Evolutionary conservation across 2,797 vertebrate genomes (phyloP).

Genomic region (Sciurus carolinensis): DNA sequence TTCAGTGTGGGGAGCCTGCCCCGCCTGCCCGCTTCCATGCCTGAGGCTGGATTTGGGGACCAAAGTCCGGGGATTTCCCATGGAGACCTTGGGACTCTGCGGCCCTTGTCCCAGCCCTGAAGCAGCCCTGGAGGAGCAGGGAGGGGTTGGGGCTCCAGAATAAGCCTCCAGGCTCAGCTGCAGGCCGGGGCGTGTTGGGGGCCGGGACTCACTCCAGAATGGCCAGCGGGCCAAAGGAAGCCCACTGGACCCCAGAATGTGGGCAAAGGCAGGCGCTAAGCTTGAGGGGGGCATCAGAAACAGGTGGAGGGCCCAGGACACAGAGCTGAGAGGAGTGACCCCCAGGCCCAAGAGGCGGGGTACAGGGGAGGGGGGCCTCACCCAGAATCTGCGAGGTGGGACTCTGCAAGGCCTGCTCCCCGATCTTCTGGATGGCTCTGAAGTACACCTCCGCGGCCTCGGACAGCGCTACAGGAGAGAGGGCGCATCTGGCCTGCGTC

Average conservation of each 20-base stretch:
- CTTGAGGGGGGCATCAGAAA: background rate
- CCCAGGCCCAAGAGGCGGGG: background rate
- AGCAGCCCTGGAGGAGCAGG: background rate
- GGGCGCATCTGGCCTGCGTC: fast-evolving
- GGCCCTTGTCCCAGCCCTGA: too few species aligned
- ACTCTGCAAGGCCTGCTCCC: constrained; percentile 93
- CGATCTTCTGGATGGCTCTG: constrained; percentile 94
- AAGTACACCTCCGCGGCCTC: constrained; percentile 95
- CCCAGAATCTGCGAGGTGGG: constrained; percentile 93
- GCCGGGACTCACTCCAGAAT: background rate
- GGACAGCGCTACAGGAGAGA: constrained; percentile 90
- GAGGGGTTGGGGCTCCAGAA: background rate
- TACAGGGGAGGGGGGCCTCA: constrained; percentile 85
- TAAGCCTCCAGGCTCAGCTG: background rate
- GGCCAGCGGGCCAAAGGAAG: background rate
- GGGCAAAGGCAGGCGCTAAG: background rate
- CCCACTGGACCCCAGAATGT: background rate
- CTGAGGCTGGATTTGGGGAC: background rate
- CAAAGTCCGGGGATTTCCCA: constrained; percentile 23
- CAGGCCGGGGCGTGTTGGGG: background rate
- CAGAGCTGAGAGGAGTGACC: background rate
- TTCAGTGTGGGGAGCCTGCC: background rate
- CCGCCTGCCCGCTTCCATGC: fast-evolving
- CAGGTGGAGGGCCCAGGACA: background rate
- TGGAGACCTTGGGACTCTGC: background rate